Percentiles rank a stretch among this genome's conserved stretches.
Conservation (phyloP, 2,888 invertebrate genomes). For the Aradus depressus region DNA sequence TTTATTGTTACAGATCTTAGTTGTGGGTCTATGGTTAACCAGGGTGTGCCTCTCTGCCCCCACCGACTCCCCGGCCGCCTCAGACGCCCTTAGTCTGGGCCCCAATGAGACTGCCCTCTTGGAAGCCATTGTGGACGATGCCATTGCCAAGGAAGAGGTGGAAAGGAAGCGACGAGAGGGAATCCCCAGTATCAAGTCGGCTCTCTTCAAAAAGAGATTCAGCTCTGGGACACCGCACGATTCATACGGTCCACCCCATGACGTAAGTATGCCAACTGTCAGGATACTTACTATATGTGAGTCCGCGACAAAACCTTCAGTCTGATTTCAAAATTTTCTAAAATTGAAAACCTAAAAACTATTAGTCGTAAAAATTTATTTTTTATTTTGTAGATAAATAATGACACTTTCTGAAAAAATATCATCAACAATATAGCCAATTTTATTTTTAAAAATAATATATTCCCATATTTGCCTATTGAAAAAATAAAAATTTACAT, state of each 20-base stretch:
- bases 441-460: too few relatives aligned
- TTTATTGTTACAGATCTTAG: neutral
- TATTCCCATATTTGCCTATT: too few relatives aligned
- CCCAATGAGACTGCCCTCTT: slow-evolving; percentile 19
- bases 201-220: slow-evolving; percentile 1
- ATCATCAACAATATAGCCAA: too few relatives aligned
- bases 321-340: too few relatives aligned
- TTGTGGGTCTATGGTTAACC: slow-evolving; percentile 1
- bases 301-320: too few relatives aligned
- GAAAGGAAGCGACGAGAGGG: slow-evolving; percentile 16
- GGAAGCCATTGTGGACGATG: slow-evolving; percentile 22
- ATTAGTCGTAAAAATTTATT: too few relatives aligned
- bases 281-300: too few relatives aligned
- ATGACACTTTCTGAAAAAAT: too few relatives aligned
- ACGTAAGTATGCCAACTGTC: slow-evolving; percentile 6
- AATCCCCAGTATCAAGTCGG: too few relatives aligned
- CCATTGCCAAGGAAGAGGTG: slow-evolving; percentile 22
- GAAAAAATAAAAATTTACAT: too few relatives aligned
- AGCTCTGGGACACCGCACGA: slow-evolving; percentile 4
- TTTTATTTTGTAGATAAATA: too few relatives aligned
- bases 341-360: too few relatives aligned
- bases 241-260: slow-evolving; percentile 2
- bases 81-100: slow-evolving; percentile 4
- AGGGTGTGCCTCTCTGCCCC: neutral
- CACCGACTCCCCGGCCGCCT: slow-evolving; percentile 2